Evolutionary conservation across 2,888 invertebrate species (phyloP).

Genomic region (Drosophila cognata): DNA sequence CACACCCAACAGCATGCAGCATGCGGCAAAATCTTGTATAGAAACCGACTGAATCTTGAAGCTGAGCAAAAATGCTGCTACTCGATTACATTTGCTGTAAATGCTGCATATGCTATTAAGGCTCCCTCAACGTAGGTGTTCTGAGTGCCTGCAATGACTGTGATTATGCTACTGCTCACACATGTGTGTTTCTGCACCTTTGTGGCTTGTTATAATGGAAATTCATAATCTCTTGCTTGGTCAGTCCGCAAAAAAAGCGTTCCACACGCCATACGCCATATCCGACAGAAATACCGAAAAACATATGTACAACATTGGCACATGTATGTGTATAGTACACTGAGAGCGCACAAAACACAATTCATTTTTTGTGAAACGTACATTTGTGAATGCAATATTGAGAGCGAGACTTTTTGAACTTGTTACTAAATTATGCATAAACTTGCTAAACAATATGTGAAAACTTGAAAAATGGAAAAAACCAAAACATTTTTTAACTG

Average conservation of each 20-base stretch:
- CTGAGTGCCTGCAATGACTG: constrained; percentile 1
- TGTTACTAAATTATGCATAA: background rate
- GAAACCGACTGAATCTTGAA: constrained; percentile 11
- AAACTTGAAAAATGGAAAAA: background rate
- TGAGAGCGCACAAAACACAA: background rate
- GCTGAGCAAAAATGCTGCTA: constrained; percentile 36
- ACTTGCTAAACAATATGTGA: background rate
- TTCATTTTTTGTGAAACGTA: background rate
- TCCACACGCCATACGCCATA: constrained; percentile 32
- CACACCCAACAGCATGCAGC: constrained; percentile 22
- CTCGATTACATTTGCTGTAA: constrained; percentile 39
- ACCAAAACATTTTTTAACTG: background rate
- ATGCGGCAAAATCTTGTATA: constrained; percentile 12
- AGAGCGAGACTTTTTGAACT: background rate
- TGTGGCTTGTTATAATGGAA: constrained; percentile 63
- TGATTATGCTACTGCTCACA: background rate
- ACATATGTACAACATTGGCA: constrained; percentile 5
- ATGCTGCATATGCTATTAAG: constrained; percentile 11
- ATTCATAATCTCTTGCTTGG: constrained; percentile 69
- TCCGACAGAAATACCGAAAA: constrained; percentile 22
- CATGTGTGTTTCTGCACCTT: background rate
- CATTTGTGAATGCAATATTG: background rate
- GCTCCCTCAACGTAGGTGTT: background rate
- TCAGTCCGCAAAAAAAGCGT: constrained; percentile 35
- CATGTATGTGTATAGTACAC: background rate